Conservation (phyloP, 1,140 invertebrate species). For the Bombyx mandarina region DNA sequence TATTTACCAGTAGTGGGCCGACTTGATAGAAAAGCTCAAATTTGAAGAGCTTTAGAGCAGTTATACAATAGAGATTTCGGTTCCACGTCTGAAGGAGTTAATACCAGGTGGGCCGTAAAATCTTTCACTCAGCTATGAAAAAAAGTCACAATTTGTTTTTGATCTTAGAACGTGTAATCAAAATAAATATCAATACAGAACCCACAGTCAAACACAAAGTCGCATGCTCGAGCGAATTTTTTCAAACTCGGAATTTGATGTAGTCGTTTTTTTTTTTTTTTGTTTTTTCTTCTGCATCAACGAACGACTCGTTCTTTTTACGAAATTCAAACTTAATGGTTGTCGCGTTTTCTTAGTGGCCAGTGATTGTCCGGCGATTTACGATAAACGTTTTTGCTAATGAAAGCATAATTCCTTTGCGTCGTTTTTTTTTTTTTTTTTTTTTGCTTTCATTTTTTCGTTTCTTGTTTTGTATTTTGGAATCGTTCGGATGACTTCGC, state of each 20-base stretch:
- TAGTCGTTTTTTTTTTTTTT: constrained; percentile 36
- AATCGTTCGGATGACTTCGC: no score
- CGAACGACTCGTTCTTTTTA: constrained; percentile 31
- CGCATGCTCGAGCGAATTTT: not conserved
- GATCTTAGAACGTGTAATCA: no score
- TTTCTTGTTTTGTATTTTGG: not conserved
- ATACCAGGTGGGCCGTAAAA: no score
- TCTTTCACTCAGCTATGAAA: no score
- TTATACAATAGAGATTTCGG: no score
- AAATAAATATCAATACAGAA: no score
- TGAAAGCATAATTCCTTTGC: constrained; percentile 43
- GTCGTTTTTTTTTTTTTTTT: not conserved
- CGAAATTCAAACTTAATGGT: constrained; percentile 32
- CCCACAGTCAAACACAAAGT: no score
- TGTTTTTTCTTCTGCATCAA: constrained; percentile 7
- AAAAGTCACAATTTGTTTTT: no score
- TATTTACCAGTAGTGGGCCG: no score
- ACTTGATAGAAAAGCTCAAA: no score
- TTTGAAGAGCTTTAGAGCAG: no score
- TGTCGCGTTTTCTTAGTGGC: constrained; percentile 42
- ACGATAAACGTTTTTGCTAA: constrained; percentile 45
- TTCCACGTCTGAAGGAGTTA: no score
- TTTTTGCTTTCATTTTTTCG: constrained; percentile 11
- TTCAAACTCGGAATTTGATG: not conserved
- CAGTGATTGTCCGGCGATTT: constrained; percentile 32